Base-by-base conservation (phyloP, 92 coral and sea anemone species). In the Siderastrea siderea region DNA sequence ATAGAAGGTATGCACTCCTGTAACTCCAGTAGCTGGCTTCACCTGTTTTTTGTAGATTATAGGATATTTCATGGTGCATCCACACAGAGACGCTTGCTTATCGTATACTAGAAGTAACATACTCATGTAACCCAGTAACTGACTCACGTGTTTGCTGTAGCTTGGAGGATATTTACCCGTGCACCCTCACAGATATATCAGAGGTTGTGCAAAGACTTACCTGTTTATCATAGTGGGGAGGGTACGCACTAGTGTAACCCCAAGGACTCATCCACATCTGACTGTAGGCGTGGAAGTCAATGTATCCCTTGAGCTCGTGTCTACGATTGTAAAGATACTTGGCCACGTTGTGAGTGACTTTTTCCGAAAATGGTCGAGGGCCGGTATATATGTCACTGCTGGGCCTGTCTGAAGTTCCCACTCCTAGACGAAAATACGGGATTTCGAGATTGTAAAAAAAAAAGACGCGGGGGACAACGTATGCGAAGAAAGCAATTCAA, bases 231-330 rank as follows among this genome's bases (percentile, higher is more conserved):
- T 93, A 90, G 16, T 84, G 70, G 5, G 93, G 94, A 13, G 98
- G 98, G 17, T 95, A 85, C 2, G 62, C 14, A 1, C 44, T 81
- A 1, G 87, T 88, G 78, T 95, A 95, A 54, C 98, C 98, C 98
- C 98, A 95, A 0, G 98, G 98, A 54, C 98, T 91, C 96, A 95
- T 88, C 96, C 96, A 95, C 93, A 95, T 16, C 67, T 93, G 96
- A 70, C 94, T 85, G 90, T 95, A 95, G 3, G 98, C 90, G 64
- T 95, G 98, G 73, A 95, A 95, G 68, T 95, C 98, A 58, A 95
- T 95, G 47, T 95, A 95, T 7, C 96, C 98, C 55, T 93, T 93
- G 82, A 95, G 63, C 55, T 91, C 92, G 44, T 72, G 69, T 47
- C 98, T 84, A 44, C 93, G 85, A 6, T 5, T 17, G 83, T 80